These are phyloP conservation scores for Hemichromis elongatus DNA, from an alignment of 2,113 vertebrate species.

Conservation along the genomic window DNA sequence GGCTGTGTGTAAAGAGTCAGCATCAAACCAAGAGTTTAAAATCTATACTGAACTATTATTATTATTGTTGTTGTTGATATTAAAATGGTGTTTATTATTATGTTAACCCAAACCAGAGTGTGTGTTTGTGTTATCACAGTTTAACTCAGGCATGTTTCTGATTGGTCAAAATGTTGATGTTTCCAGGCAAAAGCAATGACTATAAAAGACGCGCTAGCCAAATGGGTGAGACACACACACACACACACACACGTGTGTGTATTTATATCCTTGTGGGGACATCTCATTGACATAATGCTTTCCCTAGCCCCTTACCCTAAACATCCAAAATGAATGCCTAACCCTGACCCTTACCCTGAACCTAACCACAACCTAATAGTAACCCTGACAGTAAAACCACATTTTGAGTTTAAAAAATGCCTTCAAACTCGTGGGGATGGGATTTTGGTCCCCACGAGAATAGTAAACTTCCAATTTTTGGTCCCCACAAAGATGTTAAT, in stretches of 20 bases:
- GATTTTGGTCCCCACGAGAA: too few species aligned
- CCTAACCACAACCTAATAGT: too few species aligned
- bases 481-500: too few species aligned
- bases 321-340: too few species aligned
- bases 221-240: conserved; percentile 81
- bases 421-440: too few species aligned
- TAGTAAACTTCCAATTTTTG: too few species aligned
- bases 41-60: neutral
- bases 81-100: neutral
- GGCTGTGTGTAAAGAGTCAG: neutral
- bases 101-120: neutral
- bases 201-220: conserved; percentile 87
- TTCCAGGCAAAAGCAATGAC: conserved; percentile 90
- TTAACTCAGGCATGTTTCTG: neutral
- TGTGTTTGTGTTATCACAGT: neutral
- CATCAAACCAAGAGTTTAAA: neutral
- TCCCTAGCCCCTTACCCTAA: too few species aligned
- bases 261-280: too few species aligned
- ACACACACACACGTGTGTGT: neutral
- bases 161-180: conserved; percentile 10
- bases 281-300: too few species aligned
- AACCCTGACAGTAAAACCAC: too few species aligned
- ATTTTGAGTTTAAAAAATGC: too few species aligned
- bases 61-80: neutral
- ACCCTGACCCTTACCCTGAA: too few species aligned